Evolutionary conservation across 2,797 vertebrate genomes (phyloP), one percentile per base, ranked within the genome.

Genomic region (Myiotriccus ornatus): DNA sequence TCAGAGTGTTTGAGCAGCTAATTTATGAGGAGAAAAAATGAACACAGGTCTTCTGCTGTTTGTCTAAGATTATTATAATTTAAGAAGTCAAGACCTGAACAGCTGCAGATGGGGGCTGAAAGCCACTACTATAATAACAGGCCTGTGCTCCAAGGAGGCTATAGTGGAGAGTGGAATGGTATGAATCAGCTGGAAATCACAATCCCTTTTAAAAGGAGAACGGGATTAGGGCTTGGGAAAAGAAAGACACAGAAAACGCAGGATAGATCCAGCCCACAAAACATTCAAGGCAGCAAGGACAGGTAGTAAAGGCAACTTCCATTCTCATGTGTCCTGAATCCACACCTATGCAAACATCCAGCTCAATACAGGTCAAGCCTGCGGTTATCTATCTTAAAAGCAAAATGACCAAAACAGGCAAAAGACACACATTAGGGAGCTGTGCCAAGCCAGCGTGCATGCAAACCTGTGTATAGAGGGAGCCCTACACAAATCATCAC

Each of bases 51-150:
- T 78, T 64, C 60, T 34, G 34, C 37, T 62, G 39, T 39, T 84
- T 57, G 59, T 65, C 74, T 90, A 94, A 88, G 91, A 87, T 90
- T 62, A 95, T 86, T 79, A 85, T 89, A 90, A 87, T 77, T 85
- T 64, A 89, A 90, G 47, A 93, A 94, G 91, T 77, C 86, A 91
- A 91, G 86, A 90, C 78, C 67, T 0, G 1, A 94, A 94, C 89
- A 95, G 90, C 77, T 93, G 87, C 85, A 93, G 64, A 90, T 75
- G 68, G 80, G 69, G 69, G 81, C 80, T 91, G 77, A 89, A 95
- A 91, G 89, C 35, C 63, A 65, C 65, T 25, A 12, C 19, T 27
- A 20, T 74, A 85, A 75, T 74, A 94, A 85, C 73, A 94, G 53
- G 71, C 39, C 81, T 53, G 67, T 43, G 84, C 71, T 91, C 79